A percentile compares a stretch with the other conserved stretches of the same genome.
Conservation (phyloP, 2,113 vertebrate species). For the Entomyzon cyanotis region DNA sequence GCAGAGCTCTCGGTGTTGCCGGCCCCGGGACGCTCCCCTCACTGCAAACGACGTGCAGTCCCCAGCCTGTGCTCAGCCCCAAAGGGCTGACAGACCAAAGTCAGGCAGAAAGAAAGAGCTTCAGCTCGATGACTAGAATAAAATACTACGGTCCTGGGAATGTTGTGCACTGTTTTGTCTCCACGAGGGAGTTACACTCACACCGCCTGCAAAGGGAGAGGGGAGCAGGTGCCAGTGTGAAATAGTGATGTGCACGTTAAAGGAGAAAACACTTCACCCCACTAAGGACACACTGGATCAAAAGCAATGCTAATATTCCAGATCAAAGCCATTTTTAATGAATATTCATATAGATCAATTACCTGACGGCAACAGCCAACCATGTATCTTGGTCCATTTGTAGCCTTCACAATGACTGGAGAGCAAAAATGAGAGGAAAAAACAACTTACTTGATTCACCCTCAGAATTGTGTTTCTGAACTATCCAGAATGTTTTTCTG, state of each 20-base stretch:
- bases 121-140: background rate
- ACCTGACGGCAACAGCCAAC: slow-evolving; percentile 92
- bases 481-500: background rate
- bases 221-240: background rate
- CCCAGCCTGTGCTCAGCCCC: too few relatives aligned
- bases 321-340: background rate
- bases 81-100: background rate
- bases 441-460: background rate
- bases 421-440: background rate
- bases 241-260: background rate
- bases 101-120: background rate
- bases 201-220: background rate
- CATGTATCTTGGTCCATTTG: slow-evolving; percentile 83
- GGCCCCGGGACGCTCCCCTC: background rate
- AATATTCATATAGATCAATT: background rate
- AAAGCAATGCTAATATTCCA: background rate
- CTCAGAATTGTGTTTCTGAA: background rate
- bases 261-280: background rate
- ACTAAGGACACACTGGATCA: background rate
- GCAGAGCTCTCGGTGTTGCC: background rate
- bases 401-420: slow-evolving; percentile 92
- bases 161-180: background rate
- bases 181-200: too few relatives aligned
- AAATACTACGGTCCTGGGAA: background rate
- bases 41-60: background rate